phyloP scores from a whole-genome alignment of 2,888 invertebrate species.

The Nebria brevicollis region DNA sequence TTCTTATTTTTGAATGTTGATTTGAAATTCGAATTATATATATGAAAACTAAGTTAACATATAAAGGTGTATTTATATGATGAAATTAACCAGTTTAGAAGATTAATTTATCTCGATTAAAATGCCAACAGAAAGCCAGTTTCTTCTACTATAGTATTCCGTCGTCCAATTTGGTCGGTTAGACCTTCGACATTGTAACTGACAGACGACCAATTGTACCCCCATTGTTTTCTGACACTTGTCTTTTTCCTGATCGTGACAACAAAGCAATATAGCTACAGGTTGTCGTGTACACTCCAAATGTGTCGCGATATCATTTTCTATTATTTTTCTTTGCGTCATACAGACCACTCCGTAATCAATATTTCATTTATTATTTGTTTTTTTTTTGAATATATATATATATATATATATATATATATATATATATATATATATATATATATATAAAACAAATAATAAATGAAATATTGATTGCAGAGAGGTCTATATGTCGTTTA shows the following conservation, averaged over 20 bases:
- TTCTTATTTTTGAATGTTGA: no score
- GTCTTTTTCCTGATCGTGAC: neutral
- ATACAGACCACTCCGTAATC: no score
- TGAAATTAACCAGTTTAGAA: neutral
- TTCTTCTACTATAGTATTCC: neutral
- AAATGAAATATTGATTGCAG: no score
- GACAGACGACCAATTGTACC: neutral
- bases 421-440: no score
- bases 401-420: no score
- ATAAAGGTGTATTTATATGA: neutral
- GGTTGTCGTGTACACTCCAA: neutral
- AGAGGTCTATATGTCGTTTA: no score
- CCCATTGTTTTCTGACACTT: slow-evolving; percentile 1
- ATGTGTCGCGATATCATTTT: neutral
- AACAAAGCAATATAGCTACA: neutral
- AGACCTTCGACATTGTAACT: neutral
- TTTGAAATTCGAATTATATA: no score
- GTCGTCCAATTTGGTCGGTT: neutral
- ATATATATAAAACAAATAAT: no score
- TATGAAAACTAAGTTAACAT: neutral
- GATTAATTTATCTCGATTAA: neutral
- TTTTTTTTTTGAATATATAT: no score
- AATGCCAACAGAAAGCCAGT: neutral
- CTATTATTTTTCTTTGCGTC: neutral
- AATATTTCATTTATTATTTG: no score